phyloP scores from a whole-genome alignment of 2,113 vertebrate genomes.

The Gymnogyps californianus region DNA sequence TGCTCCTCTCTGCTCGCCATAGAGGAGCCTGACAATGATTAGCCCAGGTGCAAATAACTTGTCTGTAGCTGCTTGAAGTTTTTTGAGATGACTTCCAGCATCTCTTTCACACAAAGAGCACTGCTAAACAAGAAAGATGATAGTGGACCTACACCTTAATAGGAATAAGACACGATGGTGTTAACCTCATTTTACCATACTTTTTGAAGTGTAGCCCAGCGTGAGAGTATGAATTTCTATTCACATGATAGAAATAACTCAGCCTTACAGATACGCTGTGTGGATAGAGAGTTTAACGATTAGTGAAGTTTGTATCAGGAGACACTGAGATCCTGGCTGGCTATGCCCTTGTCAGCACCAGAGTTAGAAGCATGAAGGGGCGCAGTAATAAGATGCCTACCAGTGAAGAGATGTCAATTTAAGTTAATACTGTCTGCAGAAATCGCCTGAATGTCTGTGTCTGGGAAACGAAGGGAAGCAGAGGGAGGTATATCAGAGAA shows the following conservation, averaged over 20 bases:
- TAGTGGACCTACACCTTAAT: neutral
- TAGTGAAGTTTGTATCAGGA: neutral
- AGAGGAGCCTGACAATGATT: neutral
- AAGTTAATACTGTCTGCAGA: neutral
- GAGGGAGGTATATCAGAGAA: neutral
- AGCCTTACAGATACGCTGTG: neutral
- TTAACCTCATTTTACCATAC: neutral
- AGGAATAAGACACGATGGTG: neutral
- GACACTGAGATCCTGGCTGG: neutral
- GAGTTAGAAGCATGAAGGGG: neutral
- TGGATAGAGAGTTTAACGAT: neutral
- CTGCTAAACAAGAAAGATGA: neutral
- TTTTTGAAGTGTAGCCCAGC: neutral
- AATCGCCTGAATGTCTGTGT: neutral
- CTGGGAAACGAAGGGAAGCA: neutral
- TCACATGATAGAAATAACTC: neutral
- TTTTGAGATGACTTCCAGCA: neutral
- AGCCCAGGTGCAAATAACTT: neutral
- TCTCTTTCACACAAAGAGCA: neutral
- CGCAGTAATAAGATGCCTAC: neutral
- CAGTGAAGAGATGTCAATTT: neutral
- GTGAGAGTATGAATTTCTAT: neutral
- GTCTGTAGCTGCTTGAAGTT: neutral
- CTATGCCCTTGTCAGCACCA: neutral
- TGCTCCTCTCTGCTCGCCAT: neutral